Conservation (phyloP, 2,113 vertebrate genomes). For the Podarcis raffonei region DNA sequence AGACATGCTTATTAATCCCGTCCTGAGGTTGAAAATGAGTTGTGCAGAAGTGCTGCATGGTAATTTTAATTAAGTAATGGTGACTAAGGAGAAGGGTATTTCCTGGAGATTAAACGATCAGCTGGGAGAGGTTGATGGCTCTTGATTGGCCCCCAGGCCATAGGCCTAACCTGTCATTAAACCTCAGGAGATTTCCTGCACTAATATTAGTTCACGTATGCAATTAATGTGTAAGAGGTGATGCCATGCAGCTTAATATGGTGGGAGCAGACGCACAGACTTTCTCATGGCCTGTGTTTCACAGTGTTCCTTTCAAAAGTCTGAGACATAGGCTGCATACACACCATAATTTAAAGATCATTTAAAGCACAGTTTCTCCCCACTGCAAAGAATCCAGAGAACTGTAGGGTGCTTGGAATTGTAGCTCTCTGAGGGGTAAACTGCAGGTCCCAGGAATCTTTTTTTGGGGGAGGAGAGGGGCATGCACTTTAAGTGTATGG, state of each 20-base stretch:
- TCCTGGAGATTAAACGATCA: conserved; percentile 30
- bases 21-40: conserved; percentile 19
- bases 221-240: conserved; percentile 20
- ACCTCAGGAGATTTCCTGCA: conserved; percentile 21
- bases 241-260: not conserved
- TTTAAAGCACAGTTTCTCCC: no score
- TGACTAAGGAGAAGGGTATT: conserved; percentile 22
- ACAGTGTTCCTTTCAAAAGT: not conserved
- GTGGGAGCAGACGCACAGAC: not conserved
- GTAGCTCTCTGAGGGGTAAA: no score
- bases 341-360: no score
- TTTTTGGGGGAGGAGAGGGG: no score
- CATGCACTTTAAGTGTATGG: no score
- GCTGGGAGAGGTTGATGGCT: conserved; percentile 16
- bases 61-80: conserved; percentile 31
- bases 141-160: conserved; percentile 7
- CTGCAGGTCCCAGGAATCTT: no score
- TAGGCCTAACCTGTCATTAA: not conserved
- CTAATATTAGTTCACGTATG: conserved; percentile 20
- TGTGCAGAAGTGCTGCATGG: conserved; percentile 10
- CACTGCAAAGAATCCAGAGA: no score
- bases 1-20: conserved; percentile 28
- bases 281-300: not conserved
- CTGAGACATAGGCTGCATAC: not conserved
- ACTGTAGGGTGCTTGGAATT: no score